These are phyloP conservation scores for Pseudotriccus pelzelni DNA, from an alignment of 2,797 vertebrate species.

Conservation along the genomic window DNA sequence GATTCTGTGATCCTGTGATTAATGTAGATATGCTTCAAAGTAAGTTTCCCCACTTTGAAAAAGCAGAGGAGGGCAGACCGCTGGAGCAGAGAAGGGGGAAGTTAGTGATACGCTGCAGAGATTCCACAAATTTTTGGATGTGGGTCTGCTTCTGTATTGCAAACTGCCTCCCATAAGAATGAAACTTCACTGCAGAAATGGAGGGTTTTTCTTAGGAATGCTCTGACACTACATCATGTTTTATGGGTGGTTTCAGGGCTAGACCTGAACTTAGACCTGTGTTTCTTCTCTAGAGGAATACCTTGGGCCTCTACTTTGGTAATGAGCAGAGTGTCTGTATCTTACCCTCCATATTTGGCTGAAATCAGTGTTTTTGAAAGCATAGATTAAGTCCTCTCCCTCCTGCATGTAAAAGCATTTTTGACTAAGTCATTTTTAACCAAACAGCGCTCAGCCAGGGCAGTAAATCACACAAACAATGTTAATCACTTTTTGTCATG, in stretches of 20 bases:
- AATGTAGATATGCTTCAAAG: neutral
- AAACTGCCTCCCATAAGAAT: neutral
- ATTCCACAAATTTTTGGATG: rapidly evolving
- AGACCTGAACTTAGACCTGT: neutral
- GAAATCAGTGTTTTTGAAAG: neutral
- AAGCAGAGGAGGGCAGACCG: rapidly evolving
- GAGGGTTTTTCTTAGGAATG: neutral
- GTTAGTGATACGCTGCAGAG: rapidly evolving
- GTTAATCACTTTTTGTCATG: conserved; percentile 36
- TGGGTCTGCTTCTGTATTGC: neutral
- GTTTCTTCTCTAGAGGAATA: neutral
- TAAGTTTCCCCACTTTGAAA: neutral
- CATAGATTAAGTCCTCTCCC: neutral
- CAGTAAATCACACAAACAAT: conserved; percentile 57
- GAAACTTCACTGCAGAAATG: neutral
- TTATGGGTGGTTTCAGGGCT: neutral
- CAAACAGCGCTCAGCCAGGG: conserved; percentile 12
- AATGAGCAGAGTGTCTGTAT: neutral
- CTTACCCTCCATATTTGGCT: neutral
- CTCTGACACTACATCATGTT: neutral
- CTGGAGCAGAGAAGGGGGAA: neutral
- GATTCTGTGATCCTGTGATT: neutral
- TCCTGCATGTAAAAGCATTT: conserved; percentile 22
- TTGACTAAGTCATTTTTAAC: conserved; percentile 39
- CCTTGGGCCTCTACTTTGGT: neutral